These are phyloP conservation scores for Aradus depressus DNA, from an alignment of 2,888 invertebrate species.

Conservation along the genomic window DNA sequence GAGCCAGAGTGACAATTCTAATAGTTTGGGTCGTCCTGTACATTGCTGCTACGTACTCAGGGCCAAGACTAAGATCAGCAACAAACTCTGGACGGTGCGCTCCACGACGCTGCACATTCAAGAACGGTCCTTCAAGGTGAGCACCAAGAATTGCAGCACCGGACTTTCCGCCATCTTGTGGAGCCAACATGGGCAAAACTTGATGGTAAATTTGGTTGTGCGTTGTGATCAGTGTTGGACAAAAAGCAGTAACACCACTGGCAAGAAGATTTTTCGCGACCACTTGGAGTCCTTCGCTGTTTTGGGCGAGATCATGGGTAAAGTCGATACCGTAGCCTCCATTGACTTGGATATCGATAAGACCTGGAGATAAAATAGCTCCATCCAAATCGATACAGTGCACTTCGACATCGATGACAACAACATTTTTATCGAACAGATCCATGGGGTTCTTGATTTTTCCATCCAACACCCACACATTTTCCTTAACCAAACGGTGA, in stretches of 20 bases:
- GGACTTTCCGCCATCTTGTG: slow-evolving; percentile 51
- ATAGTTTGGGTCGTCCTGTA: too few species aligned
- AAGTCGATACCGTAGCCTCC: slow-evolving; percentile 93
- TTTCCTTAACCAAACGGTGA: slow-evolving; percentile 63
- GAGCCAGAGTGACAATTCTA: slow-evolving; percentile 89
- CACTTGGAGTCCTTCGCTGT: slow-evolving; percentile 53
- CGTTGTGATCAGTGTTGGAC: slow-evolving; percentile 93
- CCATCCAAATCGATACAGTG: slow-evolving; percentile 74
- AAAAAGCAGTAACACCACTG: slow-evolving; percentile 92
- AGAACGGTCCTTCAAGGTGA: slow-evolving; percentile 96
- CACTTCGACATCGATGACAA: slow-evolving; percentile 50
- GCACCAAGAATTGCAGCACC: slow-evolving; percentile 83
- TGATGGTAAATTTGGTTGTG: slow-evolving; percentile 60
- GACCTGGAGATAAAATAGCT: slow-evolving; percentile 80
- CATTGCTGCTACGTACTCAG: too few species aligned
- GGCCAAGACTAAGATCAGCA: slow-evolving; percentile 50
- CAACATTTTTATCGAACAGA: slow-evolving; percentile 80
- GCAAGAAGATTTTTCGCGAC: slow-evolving; percentile 70
- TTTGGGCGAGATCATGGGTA: slow-evolving; percentile 58
- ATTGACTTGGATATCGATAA: slow-evolving; percentile 95
- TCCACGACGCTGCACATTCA: slow-evolving; percentile 79
- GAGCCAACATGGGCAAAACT: slow-evolving; percentile 60
- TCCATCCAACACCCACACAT: slow-evolving; percentile 81
- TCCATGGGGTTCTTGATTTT: slow-evolving; percentile 81
- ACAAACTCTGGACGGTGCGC: slow-evolving; percentile 79